Evolutionary conservation across 1,140 invertebrate species (phyloP).

Genomic region (Saccostrea echinata): DNA sequence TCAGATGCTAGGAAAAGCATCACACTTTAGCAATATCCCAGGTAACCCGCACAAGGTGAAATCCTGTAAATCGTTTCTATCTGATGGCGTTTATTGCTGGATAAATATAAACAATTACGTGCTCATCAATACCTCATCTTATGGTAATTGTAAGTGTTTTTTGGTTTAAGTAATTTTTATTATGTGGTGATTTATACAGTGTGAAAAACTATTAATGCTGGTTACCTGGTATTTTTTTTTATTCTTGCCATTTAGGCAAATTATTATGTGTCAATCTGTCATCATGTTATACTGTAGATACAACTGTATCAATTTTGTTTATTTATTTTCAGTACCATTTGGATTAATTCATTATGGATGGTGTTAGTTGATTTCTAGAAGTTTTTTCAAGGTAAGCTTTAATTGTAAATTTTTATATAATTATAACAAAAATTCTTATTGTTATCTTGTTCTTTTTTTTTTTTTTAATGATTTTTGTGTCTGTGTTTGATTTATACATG

Average conservation of each 20-base stretch:
- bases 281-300: not conserved
- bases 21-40: constrained; percentile 20
- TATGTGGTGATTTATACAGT: not conserved
- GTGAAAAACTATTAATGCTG: not conserved
- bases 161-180: not conserved
- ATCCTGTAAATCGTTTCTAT: not conserved
- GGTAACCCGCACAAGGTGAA: not conserved
- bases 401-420: too few relatives aligned
- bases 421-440: too few relatives aligned
- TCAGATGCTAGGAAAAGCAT: not conserved
- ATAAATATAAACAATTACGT: constrained; percentile 30
- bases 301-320: not conserved
- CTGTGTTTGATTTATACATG: too few relatives aligned
- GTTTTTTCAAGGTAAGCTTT: too few relatives aligned
- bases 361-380: not conserved
- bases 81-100: constrained; percentile 7
- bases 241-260: not conserved
- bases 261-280: not conserved
- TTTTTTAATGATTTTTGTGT: too few relatives aligned
- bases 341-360: constrained; percentile 3
- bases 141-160: constrained; percentile 1
- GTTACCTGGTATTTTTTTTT: not conserved
- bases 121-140: not conserved
- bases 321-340: not conserved
- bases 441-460: too few relatives aligned